Evolutionary conservation across 2,888 invertebrate species (phyloP), one percentile per base, ranked within the genome.

Genomic region (Ptilodon capucinus): DNA sequence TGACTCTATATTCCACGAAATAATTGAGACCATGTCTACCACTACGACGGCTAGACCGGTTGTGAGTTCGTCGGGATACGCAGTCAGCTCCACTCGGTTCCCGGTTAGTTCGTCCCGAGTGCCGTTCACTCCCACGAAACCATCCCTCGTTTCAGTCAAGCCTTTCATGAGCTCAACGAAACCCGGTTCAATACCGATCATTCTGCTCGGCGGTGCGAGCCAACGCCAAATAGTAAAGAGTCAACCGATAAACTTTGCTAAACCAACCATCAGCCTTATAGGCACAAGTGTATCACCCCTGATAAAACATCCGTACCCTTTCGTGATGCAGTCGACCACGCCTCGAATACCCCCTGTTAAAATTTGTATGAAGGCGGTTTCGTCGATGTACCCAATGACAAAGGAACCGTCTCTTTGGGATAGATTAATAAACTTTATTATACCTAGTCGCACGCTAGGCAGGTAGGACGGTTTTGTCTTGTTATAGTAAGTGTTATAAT

Each of bases 1-100:
- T 13, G 89, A 89, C 40, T 84, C 88, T 0, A 81, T 89, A 16
- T 87, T 85, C 51, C 79, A 80, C 17, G 89, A 91, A 58, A 75
- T 82, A 23, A 83, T 91, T 30, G 89, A 90, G 60, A 85, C 85
- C 1, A 72, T 79, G 1, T 68, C 82, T 0, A 79, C 81, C 0
- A 70, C 76, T 23, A 6, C 16, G n/a, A 36, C 17, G 9, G n/a
- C 48, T 2, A 55, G 46, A 21, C 51, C 52, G 1, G 43, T 51
- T 34, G 21, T 40, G 21, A 50, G 55, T 54, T 48, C 68, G 0
- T 47, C 51, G 13, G 54, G 49, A 35, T 46, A 38, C 19, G 38
- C 38, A 6, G 18, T 19, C 18, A 19, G 38, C 9, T 38, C 38
- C 38, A 13, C n/a, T 19, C 38, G 38, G 5, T 38, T 19, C 14